Evolutionary conservation across 2,888 invertebrate species (phyloP).

Genomic region (Sphinx pinastri): DNA sequence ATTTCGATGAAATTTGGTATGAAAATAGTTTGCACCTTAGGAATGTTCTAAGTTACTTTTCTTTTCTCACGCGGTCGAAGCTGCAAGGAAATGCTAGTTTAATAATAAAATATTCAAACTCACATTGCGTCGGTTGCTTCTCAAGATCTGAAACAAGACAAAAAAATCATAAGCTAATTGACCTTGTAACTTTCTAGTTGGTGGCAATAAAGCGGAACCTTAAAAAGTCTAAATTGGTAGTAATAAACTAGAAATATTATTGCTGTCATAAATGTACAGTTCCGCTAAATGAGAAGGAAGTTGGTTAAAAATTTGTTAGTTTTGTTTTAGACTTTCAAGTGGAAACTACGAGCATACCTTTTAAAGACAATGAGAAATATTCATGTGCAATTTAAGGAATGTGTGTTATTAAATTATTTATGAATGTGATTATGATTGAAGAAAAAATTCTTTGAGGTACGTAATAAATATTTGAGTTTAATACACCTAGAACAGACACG

Average conservation of each 20-base stretch:
- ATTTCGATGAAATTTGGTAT: too few relatives aligned
- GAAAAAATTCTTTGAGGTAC: too few relatives aligned
- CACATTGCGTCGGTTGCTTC: background rate
- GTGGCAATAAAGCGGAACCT: background rate
- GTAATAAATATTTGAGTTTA: too few relatives aligned
- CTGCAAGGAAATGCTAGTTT: too few relatives aligned
- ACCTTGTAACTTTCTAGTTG: conserved; percentile 25
- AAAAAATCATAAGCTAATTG: conserved; percentile 9
- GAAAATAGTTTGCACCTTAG: too few relatives aligned
- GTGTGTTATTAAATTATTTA: background rate
- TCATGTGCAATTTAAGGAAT: too few relatives aligned
- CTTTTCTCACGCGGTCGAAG: too few relatives aligned
- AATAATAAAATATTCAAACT: background rate
- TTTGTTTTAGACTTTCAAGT: conserved; percentile 30
- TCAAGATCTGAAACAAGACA: conserved; percentile 12
- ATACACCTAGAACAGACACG: too few relatives aligned
- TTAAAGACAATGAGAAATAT: background rate
- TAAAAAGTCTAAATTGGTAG: conserved; percentile 26
- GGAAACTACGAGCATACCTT: background rate
- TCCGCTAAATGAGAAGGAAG: conserved; percentile 14
- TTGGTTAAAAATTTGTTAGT: conserved; percentile 28
- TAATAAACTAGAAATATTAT: conserved; percentile 31
- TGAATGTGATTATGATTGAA: background rate
- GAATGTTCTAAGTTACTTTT: too few relatives aligned
- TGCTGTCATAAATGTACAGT: conserved; percentile 19